Base-by-base conservation (phyloP, 2,888 invertebrate genomes). In the Smittia sp. region DNA sequence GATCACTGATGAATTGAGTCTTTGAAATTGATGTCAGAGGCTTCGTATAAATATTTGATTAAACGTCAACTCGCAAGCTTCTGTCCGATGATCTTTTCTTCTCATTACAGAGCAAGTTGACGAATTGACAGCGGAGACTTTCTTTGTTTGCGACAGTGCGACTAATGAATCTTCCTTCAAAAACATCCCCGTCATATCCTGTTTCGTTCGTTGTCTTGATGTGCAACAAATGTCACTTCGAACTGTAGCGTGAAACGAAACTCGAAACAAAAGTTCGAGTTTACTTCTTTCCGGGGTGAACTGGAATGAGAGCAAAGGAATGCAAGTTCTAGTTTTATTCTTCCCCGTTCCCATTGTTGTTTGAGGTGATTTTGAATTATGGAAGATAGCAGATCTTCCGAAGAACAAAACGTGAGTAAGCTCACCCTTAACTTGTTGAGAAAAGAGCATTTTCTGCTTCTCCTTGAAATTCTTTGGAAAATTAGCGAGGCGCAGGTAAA, bases 401-500 rank as follows among this genome's bases (percentile, higher is more conserved):
- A 63, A 63, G 27, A 25, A 63, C 1, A 25, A 63, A 63, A 63
- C 11, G 27, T 63, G 3, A 15, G 63, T n/a, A 41, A 67, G 54
- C 27, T 27, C 32, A 69, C 69, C 69, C 69, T 69, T 46, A 69
- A 69, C 69, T 69, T 69, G 69, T 69, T 69, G 46, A 46, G 54
- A 69, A 25, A 54, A 54, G 52, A 54, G 52, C 54, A 67, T 67
- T 67, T 67, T 67, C n/a, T n/a, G n/a, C n/a, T n/a, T 67, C 22
- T 32, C 25, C 32, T n/a, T 22, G n/a, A 72, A 72, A 62, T 72
- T 72, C 62, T 38, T 72, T 72, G 72, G 72, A 72, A 72, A 72
- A 72, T 72, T 72, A 72, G 72, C 72, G 72, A 69, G 62, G 39
- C 62, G 62, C 72, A 72, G 72, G 72, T 72, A 72, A 52, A 72